Base-by-base conservation (phyloP, 2,888 invertebrate genomes). In the Hirtodrosophila duncani region DNA sequence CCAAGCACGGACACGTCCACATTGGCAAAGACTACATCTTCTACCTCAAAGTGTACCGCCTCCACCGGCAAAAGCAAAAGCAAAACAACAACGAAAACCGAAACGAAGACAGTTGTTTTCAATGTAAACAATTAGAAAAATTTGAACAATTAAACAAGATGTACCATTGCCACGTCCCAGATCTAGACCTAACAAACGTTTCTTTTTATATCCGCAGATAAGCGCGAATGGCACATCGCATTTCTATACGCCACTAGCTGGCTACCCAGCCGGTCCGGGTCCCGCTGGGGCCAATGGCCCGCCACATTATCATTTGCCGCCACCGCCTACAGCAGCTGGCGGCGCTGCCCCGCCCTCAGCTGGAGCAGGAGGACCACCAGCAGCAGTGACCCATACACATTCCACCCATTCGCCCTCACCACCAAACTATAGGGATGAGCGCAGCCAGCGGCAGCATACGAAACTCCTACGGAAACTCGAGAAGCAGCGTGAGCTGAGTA, bases 401-500 rank as follows among this genome's bases (percentile, higher is more conserved):
- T 89, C 91, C 87, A 92, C 92, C 70, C 92, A 91, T 87, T 92
- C 92, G 63, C 89, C 90, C 51, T 90, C 90, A 29, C 92, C 92
- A 43, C 91, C 91, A 34, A 84, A 82, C 82, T 93, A 94, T 84
- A 93, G 94, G 85, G 93, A 94, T 85, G 94, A 94, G 85, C 89
- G 94, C 75, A 90, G 93, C 27, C 93, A 93, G 83, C 88, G 93
- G 60, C 93, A 93, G 85, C 92, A 92, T 83, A 91, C 90, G 62
- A 94, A 94, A 87, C 88, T 94, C 74, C 91, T 92, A 84, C 91
- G 91, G 78, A 94, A 94, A 86, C 87, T 93, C 66, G 93, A 94
- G 82, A 89, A 91, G 65, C 91, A 92, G 84, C 81, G 86, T 39
- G 90, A 90, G 70, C 88, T 88, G 81, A 90, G 90, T 90, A 60